Base-by-base conservation (phyloP, 1,140 invertebrate genomes). In the Bombus turneri region DNA sequence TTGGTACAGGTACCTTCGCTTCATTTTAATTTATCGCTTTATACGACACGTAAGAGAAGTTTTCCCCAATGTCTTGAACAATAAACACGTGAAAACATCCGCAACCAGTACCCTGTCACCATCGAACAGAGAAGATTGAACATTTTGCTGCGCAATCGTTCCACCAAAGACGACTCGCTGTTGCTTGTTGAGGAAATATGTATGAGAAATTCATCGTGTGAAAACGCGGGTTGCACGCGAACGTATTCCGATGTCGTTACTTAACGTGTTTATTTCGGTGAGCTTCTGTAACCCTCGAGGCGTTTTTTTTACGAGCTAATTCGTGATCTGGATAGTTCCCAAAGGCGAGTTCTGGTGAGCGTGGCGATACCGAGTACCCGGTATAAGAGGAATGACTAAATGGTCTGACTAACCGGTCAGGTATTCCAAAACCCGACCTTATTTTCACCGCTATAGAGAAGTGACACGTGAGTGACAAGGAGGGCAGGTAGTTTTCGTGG, bases 371-470 rank as follows among this genome's bases (percentile, higher is more conserved):
- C 86, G 78, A 76, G 91, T 91, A 90, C 83, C 72, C 89, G 86
- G 87, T 92, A 90, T 87, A 91, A 91, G 89, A 91, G 91, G 90
- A 92, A 92, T 91, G 91, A 92, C 91, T 91, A 91, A 91, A 91
- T 91, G 91, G 88, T 73, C 90, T 91, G 91, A 92, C 85, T 92
- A 92, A 91, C 86, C 91, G 87, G 89, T 84, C 91, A 89, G 89
- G 89, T 87, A 92, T 91, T 87, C 88, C 86, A 86, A 91, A 92
- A 91, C 88, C 87, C 84, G 90, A 85, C 87, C 91, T 89, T 92
- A 92, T 92, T 92, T 92, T 91, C 80, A 87, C 85, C 85, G 82
- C 82, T 89, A 83, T 81, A 91, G 87, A 91, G 86, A 89, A 92
- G 69, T 87, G 76, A 85, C 80, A 82, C 88, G 77, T 75, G 84